Percentiles rank a stretch among this genome's conserved stretches.
Evolutionary conservation across 2,797 vertebrate species (phyloP).

Genomic region (Glossophaga mutica): DNA sequence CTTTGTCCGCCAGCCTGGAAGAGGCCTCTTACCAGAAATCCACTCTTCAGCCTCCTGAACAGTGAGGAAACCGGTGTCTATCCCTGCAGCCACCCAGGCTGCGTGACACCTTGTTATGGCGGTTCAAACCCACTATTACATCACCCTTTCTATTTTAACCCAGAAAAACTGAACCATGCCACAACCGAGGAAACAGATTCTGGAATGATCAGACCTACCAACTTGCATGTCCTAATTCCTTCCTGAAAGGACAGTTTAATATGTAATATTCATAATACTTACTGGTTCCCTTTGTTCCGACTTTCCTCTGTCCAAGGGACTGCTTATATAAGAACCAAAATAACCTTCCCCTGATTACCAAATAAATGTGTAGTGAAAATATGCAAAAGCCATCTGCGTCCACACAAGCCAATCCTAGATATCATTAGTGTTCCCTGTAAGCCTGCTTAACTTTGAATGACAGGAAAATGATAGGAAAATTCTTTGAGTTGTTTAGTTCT

Average conservation of each 20-base stretch:
- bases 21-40: neutral
- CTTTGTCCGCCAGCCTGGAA: neutral
- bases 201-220: neutral
- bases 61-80: neutral
- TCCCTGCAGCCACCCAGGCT: neutral
- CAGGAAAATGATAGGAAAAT: conserved; percentile 38
- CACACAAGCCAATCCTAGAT: neutral
- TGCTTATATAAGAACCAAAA: conserved; percentile 3
- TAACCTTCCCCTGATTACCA: conserved; percentile 2
- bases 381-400: neutral
- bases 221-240: neutral
- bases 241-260: neutral
- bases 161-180: neutral
- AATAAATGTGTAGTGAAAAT: conserved; percentile 7
- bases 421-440: neutral
- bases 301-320: neutral
- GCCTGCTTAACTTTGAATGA: neutral
- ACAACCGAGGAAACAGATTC: neutral
- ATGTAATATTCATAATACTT: neutral
- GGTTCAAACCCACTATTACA: neutral
- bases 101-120: neutral
- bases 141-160: neutral
- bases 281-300: neutral
- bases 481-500: neutral
- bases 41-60: neutral